phyloP scores from a whole-genome alignment of 2,888 invertebrate species.

The Acanthococcus lagerstroemiae region DNA sequence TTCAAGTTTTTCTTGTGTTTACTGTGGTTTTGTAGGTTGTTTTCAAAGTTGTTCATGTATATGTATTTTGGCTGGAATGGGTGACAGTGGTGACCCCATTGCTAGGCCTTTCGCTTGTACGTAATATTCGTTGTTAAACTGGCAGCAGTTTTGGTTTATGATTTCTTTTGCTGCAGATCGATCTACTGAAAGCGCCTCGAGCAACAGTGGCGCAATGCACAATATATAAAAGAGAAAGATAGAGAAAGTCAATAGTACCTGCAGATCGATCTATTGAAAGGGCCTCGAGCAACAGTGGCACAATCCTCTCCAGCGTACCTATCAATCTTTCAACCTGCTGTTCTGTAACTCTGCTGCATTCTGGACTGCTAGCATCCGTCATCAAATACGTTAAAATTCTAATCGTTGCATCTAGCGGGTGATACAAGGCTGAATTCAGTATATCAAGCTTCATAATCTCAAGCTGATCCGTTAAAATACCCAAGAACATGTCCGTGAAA shows the following conservation, averaged over 20 bases:
- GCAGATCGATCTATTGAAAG: constrained; percentile 6
- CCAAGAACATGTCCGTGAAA: constrained; percentile 8
- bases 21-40: too few relatives aligned
- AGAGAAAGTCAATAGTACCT: background rate
- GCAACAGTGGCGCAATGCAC: too few relatives aligned
- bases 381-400: constrained; percentile 34
- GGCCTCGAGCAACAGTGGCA: constrained; percentile 4
- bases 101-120: too few relatives aligned
- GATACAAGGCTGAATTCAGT: constrained; percentile 6
- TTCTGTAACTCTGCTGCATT: constrained; percentile 11
- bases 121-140: too few relatives aligned
- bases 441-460: constrained; percentile 7
- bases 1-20: too few relatives aligned
- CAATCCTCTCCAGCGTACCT: constrained; percentile 3
- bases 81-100: too few relatives aligned
- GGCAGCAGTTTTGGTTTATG: too few relatives aligned
- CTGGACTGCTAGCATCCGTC: constrained; percentile 36
- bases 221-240: too few relatives aligned
- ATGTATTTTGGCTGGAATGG: too few relatives aligned
- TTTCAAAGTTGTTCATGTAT: too few relatives aligned
- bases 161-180: too few relatives aligned
- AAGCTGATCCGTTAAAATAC: background rate
- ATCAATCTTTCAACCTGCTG: constrained; percentile 1
- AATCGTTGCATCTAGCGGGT: constrained; percentile 8
- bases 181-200: too few relatives aligned